Evolutionary conservation across 2,797 vertebrate genomes (phyloP).

Genomic region (Acrossocheilus wenchowensis): DNA sequence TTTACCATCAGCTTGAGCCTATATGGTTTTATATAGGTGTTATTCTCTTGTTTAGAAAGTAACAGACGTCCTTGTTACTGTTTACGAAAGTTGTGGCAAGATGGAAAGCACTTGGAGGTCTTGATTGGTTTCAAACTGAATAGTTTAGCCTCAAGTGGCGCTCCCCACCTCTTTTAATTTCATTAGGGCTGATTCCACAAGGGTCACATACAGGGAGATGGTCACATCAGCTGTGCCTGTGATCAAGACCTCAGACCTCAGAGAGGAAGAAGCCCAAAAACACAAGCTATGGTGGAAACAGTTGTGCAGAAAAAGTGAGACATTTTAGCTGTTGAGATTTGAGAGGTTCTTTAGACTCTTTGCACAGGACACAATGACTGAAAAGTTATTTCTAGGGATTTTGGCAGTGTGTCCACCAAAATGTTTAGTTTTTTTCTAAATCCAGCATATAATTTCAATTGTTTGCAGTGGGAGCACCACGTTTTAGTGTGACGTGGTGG

Average conservation of each 20-base stretch:
- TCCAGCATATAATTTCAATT: background rate
- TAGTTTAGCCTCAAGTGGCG: constrained; percentile 31
- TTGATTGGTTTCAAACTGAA: constrained; percentile 18
- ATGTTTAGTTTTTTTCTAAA: background rate
- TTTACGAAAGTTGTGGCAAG: constrained; percentile 2
- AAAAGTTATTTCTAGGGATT: constrained; percentile 40
- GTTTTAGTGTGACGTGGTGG: background rate
- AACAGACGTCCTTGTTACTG: constrained; percentile 1
- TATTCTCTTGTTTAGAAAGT: constrained; percentile 13
- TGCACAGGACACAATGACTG: constrained; percentile 38
- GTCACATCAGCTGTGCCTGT: constrained; percentile 26
- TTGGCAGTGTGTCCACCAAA: constrained; percentile 42
- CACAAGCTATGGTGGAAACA: constrained; percentile 32
- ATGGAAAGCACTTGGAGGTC: background rate
- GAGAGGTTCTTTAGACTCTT: constrained; percentile 29
- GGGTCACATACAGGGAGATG: constrained; percentile 23
- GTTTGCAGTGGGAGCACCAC: background rate
- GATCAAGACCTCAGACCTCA: constrained; percentile 25
- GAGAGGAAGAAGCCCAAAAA: constrained; percentile 6
- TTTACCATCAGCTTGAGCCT: constrained; percentile 10
- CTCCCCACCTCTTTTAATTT: constrained; percentile 40
- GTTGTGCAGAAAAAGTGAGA: constrained; percentile 4
- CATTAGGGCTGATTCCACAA: constrained; percentile 48
- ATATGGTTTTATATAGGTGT: constrained; percentile 19
- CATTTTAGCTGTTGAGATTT: constrained; percentile 8